Percentiles rank a stretch among this genome's conserved stretches.
Evolutionary conservation across 2,113 vertebrate genomes (phyloP).

Genomic region (Arenaria interpres): DNA sequence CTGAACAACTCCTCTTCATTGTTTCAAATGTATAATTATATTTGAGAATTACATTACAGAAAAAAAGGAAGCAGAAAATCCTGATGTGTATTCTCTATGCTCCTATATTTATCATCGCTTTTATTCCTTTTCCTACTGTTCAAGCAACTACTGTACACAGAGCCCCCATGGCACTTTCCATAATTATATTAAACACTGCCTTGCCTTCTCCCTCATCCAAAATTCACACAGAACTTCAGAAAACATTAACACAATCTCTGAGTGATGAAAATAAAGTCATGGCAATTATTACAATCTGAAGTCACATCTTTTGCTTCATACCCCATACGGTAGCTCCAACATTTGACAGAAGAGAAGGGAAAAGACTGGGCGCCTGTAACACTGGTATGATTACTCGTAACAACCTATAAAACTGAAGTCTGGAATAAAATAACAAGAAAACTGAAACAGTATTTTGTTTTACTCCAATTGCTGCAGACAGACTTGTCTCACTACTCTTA

Average conservation of each 20-base stretch:
- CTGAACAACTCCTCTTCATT: background rate
- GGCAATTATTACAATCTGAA: background rate
- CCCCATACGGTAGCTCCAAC: background rate
- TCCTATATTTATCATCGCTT: background rate
- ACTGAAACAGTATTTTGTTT: background rate
- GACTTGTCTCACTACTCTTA: background rate
- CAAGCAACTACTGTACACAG: background rate
- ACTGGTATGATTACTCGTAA: background rate
- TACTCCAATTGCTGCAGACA: background rate
- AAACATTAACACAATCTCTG: background rate
- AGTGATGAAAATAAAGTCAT: background rate
- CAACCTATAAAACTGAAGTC: background rate
- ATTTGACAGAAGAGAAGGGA: background rate
- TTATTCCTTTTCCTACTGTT: background rate
- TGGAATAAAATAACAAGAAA: background rate
- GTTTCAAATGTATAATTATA: background rate
- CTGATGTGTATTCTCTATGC: background rate
- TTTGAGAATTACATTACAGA: background rate
- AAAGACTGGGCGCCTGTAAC: background rate
- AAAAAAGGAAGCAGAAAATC: background rate
- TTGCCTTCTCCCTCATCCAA: background rate
- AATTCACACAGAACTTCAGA: background rate
- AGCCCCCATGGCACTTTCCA: background rate
- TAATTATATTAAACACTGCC: background rate
- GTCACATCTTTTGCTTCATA: background rate